phyloP scores from a whole-genome alignment of 2,888 invertebrate species.

The Phalera bucephala region DNA sequence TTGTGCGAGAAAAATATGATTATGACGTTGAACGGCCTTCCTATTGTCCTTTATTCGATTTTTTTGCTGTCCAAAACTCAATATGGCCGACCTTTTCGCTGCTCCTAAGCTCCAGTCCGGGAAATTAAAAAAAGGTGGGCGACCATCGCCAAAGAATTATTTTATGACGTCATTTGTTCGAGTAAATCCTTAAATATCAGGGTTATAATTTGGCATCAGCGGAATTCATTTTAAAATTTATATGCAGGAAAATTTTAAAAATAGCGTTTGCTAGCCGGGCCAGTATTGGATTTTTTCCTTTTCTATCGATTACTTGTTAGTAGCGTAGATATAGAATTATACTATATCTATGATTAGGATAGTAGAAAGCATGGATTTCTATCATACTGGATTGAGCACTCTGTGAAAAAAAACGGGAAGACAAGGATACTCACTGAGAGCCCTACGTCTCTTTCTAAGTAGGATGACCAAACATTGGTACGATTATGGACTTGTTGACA shows the following conservation, averaged over 20 bases:
- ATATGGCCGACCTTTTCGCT: conserved; percentile 56
- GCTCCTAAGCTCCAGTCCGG: conserved; percentile 31
- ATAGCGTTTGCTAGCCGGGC: no score
- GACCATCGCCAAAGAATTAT: conserved; percentile 12
- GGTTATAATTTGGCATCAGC: conserved; percentile 8
- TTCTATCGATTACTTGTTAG: conserved; percentile 2
- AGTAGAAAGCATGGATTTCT: no score
- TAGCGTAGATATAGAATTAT: no score
- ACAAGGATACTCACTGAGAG: no score
- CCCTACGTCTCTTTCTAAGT: no score
- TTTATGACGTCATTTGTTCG: conserved; percentile 21
- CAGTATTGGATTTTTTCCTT: not conserved
- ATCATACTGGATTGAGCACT: no score
- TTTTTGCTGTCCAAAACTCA: conserved; percentile 52
- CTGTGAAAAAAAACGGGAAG: no score
- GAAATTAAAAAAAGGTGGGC: conserved; percentile 49
- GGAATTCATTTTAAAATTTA: conserved; percentile 5
- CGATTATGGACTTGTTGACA: no score
- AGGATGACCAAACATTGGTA: no score
- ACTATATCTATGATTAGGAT: no score
- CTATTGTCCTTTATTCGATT: conserved; percentile 77
- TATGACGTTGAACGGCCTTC: conserved; percentile 68
- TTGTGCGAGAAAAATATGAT: conserved; percentile 79
- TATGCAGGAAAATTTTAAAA: not conserved
- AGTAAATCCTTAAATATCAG: conserved; percentile 3